phyloP scores from a whole-genome alignment of 2,888 invertebrate genomes.

The Eupithecia subumbrata region DNA sequence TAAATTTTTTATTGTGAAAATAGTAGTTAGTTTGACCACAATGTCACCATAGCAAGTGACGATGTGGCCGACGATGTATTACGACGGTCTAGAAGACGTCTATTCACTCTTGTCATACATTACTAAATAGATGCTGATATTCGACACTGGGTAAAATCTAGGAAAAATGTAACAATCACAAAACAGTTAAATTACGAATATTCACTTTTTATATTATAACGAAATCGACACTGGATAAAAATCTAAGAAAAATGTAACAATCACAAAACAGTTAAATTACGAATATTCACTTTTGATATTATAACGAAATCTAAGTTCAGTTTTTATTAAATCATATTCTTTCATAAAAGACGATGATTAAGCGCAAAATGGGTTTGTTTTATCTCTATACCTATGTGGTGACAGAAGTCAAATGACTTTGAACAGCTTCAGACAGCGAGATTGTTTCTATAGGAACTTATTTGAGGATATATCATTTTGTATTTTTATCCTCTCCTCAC shows the following conservation, averaged over 20 bases:
- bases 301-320: background rate
- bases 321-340: background rate
- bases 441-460: background rate
- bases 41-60: background rate
- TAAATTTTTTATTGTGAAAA: background rate
- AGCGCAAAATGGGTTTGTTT: background rate
- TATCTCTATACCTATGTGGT: background rate
- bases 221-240: background rate
- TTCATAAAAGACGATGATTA: background rate
- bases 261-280: background rate
- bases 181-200: background rate
- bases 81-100: background rate
- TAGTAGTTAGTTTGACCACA: background rate
- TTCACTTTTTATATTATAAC: background rate
- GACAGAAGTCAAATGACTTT: background rate
- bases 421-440: background rate
- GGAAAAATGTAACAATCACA: background rate
- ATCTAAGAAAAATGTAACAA: background rate
- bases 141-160: background rate
- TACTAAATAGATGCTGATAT: background rate
- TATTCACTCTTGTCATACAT: background rate
- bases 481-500: background rate
- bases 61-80: background rate
- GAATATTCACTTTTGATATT: background rate
- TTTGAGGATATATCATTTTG: background rate